Base-by-base conservation (phyloP, 1,140 invertebrate species). In the Drosophila pallidifrons region DNA sequence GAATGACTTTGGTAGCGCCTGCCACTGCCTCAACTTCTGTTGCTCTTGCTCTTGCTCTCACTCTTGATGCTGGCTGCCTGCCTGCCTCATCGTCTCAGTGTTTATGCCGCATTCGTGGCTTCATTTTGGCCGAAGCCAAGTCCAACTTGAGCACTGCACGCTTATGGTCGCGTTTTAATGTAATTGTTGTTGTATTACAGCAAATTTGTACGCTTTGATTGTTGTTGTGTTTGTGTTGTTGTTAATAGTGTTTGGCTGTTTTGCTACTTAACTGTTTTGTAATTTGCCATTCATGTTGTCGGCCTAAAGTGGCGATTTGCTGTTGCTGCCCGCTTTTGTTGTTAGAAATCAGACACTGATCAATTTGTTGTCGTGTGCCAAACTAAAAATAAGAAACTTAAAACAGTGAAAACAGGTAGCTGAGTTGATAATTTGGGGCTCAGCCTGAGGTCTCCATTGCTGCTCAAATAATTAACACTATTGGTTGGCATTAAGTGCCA, bases 141-240 rank as follows among this genome's bases (percentile, higher is more conserved):
- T 75, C 58, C 67, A 72, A 76, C 49, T 49, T 15, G 41, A 63
- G 57, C 32, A 11, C 16, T 41, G 81, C 86, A 89, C 83, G 83
- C 83, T 88, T 83, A 88, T 89, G 81, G 81, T 90, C 86, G 85
- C 85, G 85, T 89, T 90, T 89, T 89, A 89, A 90, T 89, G 85
- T 89, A 89, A 89, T 89, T 89, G 85, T 89, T 89, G 85, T 88
- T 88, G 85, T 81, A 89, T 88, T 83, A 88, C 85, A 88, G 85
- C 85, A 88, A 88, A 88, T 88, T 88, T 87, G 83, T 82, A 75
- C 79, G 55, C 72, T 77, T 76, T 68, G 77, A 80, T 79, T 81
- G 74, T 75, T 83, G 82, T 67, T 77, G 65, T n/a, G 15, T 15
- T 15, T 15, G 20, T 64, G 75, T 28, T 51, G 25, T 55, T 67